phyloP scores from a whole-genome alignment of 1,140 invertebrate species.

The Habropoda laboriosa region DNA sequence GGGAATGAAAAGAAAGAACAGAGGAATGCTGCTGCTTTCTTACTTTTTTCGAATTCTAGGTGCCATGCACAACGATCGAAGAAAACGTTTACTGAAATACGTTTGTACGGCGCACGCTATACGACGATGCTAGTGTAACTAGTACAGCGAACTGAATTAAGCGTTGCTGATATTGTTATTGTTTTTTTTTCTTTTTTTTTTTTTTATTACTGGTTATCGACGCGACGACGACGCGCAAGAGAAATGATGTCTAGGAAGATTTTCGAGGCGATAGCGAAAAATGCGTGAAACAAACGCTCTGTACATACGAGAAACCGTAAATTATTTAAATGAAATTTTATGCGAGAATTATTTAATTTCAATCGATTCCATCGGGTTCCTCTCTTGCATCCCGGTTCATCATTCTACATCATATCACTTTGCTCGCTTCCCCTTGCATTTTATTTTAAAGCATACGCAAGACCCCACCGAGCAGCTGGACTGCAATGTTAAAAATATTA shows the following conservation, averaged over 20 bases:
- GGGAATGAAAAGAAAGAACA: background rate
- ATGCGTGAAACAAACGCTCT: conserved; percentile 31
- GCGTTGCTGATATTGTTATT: conserved; percentile 36
- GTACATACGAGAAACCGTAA: conserved; percentile 68
- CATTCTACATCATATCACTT: conserved; percentile 26
- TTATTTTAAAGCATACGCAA: conserved; percentile 59
- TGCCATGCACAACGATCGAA: conserved; percentile 50
- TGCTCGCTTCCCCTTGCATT: conserved; percentile 40
- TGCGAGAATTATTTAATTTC: conserved; percentile 68
- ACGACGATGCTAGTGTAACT: background rate
- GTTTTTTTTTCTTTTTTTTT: conserved; percentile 4
- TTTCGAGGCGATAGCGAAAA: conserved; percentile 32
- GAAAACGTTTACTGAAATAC: conserved; percentile 3
- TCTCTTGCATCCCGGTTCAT: conserved; percentile 24
- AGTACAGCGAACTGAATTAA: conserved; percentile 16
- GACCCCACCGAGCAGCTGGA: conserved; percentile 80
- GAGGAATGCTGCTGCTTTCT: background rate
- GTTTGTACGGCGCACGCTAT: conserved; percentile 9
- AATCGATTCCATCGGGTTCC: conserved; percentile 44
- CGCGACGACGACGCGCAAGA: background rate
- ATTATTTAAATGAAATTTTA: conserved; percentile 73
- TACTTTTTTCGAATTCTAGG: conserved; percentile 47
- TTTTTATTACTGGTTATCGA: conserved; percentile 31
- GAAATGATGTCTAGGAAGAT: conserved; percentile 8
- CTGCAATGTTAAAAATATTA: conserved; percentile 70